phyloP scores from a whole-genome alignment of 2,888 invertebrate species.

The Athalia cordata region DNA sequence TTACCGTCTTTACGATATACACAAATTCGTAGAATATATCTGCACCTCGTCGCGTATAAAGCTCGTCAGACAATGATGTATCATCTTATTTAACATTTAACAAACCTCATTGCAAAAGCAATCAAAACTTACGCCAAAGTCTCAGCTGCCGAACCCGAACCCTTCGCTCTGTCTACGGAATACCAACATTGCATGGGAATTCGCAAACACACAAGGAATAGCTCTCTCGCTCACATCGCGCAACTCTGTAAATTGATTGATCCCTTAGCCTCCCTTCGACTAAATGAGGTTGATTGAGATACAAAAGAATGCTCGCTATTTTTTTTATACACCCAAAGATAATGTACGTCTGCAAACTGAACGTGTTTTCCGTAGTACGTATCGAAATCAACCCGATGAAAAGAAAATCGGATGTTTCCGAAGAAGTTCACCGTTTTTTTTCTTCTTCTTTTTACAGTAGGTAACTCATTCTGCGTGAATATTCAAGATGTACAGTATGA shows the following conservation, averaged over 20 bases:
- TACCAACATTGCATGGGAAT: constrained; percentile 58
- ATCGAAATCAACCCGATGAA: too few species aligned
- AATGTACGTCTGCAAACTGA: too few species aligned
- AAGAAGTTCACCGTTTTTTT: too few species aligned
- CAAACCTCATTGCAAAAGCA: constrained; percentile 72
- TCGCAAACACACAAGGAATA: constrained; percentile 10
- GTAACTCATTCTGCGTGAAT: too few species aligned
- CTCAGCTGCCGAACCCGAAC: constrained; percentile 64
- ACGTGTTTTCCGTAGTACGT: too few species aligned
- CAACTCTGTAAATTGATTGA: constrained; percentile 33
- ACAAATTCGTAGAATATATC: constrained; percentile 36
- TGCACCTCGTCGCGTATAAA: background rate
- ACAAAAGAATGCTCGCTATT: background rate
- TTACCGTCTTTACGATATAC: background rate
- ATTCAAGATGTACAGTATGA: background rate
- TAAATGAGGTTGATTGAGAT: constrained; percentile 27
- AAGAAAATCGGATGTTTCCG: too few species aligned
- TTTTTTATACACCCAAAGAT: background rate
- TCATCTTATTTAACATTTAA: constrained; percentile 71
- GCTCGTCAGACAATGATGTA: constrained; percentile 61
- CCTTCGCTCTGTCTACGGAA: constrained; percentile 63
- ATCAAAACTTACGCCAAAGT: constrained; percentile 69
- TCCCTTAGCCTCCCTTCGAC: constrained; percentile 9
- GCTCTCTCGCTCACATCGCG: background rate
- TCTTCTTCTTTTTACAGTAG: too few species aligned